Base-by-base conservation (phyloP, 2,113 vertebrate species). In the Acanthochromis polyacanthus region DNA sequence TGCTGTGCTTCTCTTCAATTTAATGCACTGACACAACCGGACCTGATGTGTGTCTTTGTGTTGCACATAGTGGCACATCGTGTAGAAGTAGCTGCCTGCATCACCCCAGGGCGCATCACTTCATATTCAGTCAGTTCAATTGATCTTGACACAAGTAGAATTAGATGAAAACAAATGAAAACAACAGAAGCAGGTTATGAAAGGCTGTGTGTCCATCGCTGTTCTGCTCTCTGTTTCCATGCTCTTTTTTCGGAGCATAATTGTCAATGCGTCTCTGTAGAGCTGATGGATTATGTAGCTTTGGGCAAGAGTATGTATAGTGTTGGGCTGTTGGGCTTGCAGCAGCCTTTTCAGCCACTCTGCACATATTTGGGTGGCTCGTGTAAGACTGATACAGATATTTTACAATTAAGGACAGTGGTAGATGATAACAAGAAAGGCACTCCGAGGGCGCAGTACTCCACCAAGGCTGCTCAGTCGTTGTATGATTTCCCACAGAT, bases 91-190 rank as follows among this genome's bases (percentile, higher is more conserved):
- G 38, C 76, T 45, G 78, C 48, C 71, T 84, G 1, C 76, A 59
- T 73, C 61, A 82, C 91, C 86, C 40, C 53, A 62, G 86, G 91
- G 64, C 57, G 40, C 71, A 58, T 77, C 73, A 38, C 78, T 59
- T 89, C 74, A 74, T 43, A 36, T 73, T 83, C 74, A 58, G 38
- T 77, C 10, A n/a, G 12, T 77, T 61, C 85, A 88, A 55, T 91
- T 17, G 40, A 63, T 77, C 72, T 14, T 82, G 86, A 83, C 80
- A 81, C 61, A 45, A 82, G 77, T 57, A 38, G 76, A 83, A 64
- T 81, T 70, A 23, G 79, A 83, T 68, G 65, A 71, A 79, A 80
- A 80, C 58, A 65, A 66, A 72, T 46, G 52, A 66, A 80, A 87
- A 83, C 75, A 84, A 73, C 67, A 43, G 57, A 79, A 38, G 16